Evolutionary conservation across 64 coral and sea anemone species (phyloP).

Genomic region (Catalaphyllia jardinei): DNA sequence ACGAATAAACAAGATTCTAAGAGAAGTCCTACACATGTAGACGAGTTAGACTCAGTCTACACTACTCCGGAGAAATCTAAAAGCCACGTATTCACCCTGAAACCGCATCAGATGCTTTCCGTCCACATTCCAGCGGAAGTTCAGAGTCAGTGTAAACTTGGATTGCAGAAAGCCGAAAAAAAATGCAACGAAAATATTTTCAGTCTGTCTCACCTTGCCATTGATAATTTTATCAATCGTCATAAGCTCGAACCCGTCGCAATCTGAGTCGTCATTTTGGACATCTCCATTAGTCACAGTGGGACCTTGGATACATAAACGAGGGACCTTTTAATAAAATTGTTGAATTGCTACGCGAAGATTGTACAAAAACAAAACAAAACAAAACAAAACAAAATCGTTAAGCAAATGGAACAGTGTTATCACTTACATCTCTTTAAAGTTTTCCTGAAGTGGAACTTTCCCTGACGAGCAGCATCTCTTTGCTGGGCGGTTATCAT

Average conservation of each 20-base stretch:
- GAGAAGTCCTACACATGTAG: too few relatives aligned
- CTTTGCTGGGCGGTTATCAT: conserved; percentile 81
- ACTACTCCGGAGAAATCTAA: too few relatives aligned
- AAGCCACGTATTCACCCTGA: too few relatives aligned
- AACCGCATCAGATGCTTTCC: too few relatives aligned
- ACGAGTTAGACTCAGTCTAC: too few relatives aligned
- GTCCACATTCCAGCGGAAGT: too few relatives aligned
- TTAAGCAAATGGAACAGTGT: not conserved
- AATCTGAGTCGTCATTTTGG: not conserved
- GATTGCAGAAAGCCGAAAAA: not conserved
- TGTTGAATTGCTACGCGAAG: not conserved
- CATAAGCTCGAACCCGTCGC: conserved; percentile 78
- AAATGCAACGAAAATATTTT: not conserved
- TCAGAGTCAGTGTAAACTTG: too few relatives aligned
- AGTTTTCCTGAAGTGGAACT: conserved; percentile 86
- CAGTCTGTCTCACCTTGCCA: conserved; percentile 67
- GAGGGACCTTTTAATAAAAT: not conserved
- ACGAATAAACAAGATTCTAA: too few relatives aligned
- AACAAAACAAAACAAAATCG: not conserved
- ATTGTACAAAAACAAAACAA: too few relatives aligned
- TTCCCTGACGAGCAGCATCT: conserved; percentile 88
- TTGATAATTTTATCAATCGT: conserved; percentile 89
- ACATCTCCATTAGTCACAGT: not conserved
- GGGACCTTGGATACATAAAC: not conserved
- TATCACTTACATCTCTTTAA: conserved; percentile 87